Percentiles rank a stretch among this genome's conserved stretches.
These are phyloP conservation scores for Epizoanthus fatuus DNA, from an alignment of 92 coral and sea anemone genomes.

Conservation along the genomic window DNA sequence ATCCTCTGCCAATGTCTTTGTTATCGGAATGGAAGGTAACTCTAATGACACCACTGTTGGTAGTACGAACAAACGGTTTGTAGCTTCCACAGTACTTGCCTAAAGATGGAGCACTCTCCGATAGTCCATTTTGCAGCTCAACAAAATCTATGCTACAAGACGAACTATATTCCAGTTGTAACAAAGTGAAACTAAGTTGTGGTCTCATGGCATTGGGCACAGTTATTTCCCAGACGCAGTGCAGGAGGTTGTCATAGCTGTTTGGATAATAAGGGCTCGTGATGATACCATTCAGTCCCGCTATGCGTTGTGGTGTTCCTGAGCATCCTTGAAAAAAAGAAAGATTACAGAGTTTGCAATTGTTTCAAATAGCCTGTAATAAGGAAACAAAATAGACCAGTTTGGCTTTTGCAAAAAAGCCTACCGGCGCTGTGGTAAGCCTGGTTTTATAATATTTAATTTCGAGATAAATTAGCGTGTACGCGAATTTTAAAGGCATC, in stretches of 20 bases:
- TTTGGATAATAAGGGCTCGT: slow-evolving; percentile 20
- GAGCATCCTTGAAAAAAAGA: slow-evolving; percentile 8
- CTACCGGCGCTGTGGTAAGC: too few relatives aligned
- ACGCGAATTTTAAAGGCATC: too few relatives aligned
- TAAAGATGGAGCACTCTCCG: not conserved
- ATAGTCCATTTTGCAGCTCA: slow-evolving; percentile 3
- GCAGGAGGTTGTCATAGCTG: slow-evolving; percentile 21
- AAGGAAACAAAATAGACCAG: too few relatives aligned
- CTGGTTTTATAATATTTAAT: too few relatives aligned
- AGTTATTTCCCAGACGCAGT: slow-evolving; percentile 8
- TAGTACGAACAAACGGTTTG: not conserved
- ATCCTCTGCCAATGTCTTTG: not conserved
- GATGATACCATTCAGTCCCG: not conserved
- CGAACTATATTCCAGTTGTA: slow-evolving; percentile 6
- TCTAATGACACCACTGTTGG: not conserved
- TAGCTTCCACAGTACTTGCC: not conserved
- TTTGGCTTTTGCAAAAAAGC: too few relatives aligned
- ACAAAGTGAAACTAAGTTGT: not conserved
- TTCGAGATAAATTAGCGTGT: too few relatives aligned
- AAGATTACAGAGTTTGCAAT: not conserved
- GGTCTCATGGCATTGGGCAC: slow-evolving; percentile 3
- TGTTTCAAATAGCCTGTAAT: not conserved
- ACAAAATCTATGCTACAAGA: slow-evolving; percentile 12
- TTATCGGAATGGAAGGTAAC: slow-evolving; percentile 4
- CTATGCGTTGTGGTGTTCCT: slow-evolving; percentile 11